Conservation (phyloP, 2,888 invertebrate species). For the Trichogramma evanescens region DNA sequence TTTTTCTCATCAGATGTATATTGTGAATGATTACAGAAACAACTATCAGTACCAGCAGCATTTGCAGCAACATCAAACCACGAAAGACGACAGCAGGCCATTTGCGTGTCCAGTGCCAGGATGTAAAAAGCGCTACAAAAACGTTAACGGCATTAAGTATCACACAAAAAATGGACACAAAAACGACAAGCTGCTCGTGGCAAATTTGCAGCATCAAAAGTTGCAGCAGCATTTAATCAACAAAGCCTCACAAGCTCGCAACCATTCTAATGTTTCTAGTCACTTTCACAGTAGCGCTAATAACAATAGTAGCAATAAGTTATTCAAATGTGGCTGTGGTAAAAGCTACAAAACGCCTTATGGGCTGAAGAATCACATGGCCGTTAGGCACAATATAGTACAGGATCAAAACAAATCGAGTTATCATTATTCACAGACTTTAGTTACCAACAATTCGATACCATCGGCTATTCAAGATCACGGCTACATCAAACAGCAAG, state of each 20-base stretch:
- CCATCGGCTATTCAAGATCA: conserved; percentile 35
- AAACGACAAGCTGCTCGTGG: conserved; percentile 53
- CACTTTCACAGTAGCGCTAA: no score
- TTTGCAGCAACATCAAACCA: neutral
- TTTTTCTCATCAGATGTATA: no score
- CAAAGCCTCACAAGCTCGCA: no score
- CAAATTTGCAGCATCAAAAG: no score
- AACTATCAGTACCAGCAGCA: neutral
- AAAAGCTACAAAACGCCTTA: conserved; percentile 78
- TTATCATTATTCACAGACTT: neutral
- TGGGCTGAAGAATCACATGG: conserved; percentile 68
- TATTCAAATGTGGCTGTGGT: conserved; percentile 76
- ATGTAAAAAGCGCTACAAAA: conserved; percentile 81
- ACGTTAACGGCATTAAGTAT: conserved; percentile 82
- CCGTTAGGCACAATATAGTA: conserved; percentile 43
- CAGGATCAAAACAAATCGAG: conserved; percentile 20
- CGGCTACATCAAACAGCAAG: conserved; percentile 37
- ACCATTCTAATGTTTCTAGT: no score
- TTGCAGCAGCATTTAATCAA: no score
- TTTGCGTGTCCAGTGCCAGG: conserved; percentile 81
- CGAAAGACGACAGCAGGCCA: conserved; percentile 57
- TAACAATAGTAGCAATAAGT: conserved; percentile 47
- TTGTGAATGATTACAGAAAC: no score
- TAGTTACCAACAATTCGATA: neutral
- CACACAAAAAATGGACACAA: conserved; percentile 83